Conservation (phyloP, 2,797 vertebrate species). For the Macropodus opercularis region DNA sequence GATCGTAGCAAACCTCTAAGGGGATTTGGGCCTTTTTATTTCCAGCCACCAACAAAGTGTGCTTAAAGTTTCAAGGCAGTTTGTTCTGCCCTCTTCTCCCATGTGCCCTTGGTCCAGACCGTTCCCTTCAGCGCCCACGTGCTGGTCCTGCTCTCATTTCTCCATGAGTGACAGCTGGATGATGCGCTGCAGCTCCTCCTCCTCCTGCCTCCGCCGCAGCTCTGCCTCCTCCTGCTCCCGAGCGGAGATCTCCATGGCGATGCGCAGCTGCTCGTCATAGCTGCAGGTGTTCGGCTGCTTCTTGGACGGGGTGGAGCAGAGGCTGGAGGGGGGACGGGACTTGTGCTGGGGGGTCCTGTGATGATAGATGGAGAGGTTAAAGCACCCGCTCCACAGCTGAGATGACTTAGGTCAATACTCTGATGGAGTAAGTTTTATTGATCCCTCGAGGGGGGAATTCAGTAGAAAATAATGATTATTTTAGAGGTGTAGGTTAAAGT, state of each 20-base stretch:
- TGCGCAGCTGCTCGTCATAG: constrained; percentile 91
- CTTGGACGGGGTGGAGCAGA: constrained; percentile 76
- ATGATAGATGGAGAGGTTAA: not conserved
- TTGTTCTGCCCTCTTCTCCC: constrained; percentile 28
- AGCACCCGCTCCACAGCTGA: not conserved
- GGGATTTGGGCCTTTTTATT: constrained; percentile 6
- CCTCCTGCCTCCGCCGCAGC: constrained; percentile 86
- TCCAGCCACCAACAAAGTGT: constrained; percentile 25
- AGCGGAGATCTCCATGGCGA: constrained; percentile 94
- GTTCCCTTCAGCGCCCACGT: constrained; percentile 23
- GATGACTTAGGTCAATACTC: not conserved
- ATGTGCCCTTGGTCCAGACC: constrained; percentile 35
- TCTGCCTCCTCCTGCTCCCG: constrained; percentile 91
- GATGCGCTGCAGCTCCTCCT: constrained; percentile 94
- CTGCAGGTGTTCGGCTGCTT: constrained; percentile 78
- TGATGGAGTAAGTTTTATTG: too few species aligned
- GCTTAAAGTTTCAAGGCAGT: constrained; percentile 35
- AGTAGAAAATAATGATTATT: too few species aligned
- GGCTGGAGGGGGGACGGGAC: constrained; percentile 70
- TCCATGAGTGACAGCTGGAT: constrained; percentile 95
- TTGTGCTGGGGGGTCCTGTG: constrained; percentile 91
- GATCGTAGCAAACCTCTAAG: not conserved
- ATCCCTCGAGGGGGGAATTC: too few species aligned
- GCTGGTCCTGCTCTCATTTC: constrained; percentile 79
- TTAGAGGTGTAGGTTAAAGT: too few species aligned